A percentile compares a stretch with the other conserved stretches of the same genome.
phyloP scores from a whole-genome alignment of 2,888 invertebrate genomes.

The Chrysodeixis includens region DNA sequence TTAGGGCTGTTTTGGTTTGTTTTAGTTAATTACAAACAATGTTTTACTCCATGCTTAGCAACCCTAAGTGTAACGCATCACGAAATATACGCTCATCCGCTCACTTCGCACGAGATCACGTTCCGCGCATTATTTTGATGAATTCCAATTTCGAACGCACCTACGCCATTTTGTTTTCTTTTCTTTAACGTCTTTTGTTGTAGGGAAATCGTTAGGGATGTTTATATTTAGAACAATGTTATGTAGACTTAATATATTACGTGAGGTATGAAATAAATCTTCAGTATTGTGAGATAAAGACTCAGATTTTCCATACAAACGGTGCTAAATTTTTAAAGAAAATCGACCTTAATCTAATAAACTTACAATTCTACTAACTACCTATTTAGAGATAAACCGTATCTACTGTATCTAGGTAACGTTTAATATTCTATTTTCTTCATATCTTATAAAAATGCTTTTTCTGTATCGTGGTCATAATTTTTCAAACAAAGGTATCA shows the following conservation, averaged over 20 bases:
- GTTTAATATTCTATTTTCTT: no score
- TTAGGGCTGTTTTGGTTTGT: neutral
- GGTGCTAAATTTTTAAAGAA: neutral
- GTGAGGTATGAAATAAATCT: neutral
- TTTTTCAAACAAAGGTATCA: neutral
- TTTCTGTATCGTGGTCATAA: no score
- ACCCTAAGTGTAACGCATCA: constrained; percentile 69
- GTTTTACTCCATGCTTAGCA: constrained; percentile 28
- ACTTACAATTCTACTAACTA: no score
- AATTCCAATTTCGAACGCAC: constrained; percentile 74
- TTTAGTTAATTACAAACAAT: neutral
- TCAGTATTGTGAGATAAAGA: neutral
- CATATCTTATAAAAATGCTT: no score
- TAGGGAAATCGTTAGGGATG: constrained; percentile 46
- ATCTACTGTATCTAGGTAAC: no score
- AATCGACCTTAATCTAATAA: no score
- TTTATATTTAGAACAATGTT: constrained; percentile 37
- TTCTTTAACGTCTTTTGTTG: constrained; percentile 56
- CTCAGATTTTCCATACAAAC: neutral
- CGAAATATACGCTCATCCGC: constrained; percentile 81
- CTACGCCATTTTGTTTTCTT: constrained; percentile 64
- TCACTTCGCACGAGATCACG: constrained; percentile 79
- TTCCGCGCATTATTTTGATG: constrained; percentile 84
- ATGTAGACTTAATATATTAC: neutral
- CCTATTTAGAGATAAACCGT: no score